These are phyloP conservation scores for Chesias legatella DNA, from an alignment of 2,888 invertebrate genomes.

Conservation along the genomic window DNA sequence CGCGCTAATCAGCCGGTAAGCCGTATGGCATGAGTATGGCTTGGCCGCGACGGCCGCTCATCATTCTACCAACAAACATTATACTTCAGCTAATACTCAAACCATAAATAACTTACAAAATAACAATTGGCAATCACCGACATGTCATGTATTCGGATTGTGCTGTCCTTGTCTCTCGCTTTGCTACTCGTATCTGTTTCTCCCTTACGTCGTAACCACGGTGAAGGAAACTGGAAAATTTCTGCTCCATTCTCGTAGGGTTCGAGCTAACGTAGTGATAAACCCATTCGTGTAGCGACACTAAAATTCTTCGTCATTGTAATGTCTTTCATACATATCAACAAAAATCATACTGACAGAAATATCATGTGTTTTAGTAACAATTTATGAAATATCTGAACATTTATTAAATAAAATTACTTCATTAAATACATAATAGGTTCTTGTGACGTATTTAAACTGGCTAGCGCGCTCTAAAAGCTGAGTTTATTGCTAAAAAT, in stretches of 20 bases:
- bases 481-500: no score
- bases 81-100: slow-evolving; percentile 33
- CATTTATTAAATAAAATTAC: no score
- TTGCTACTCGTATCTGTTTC: slow-evolving; percentile 33
- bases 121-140: slow-evolving; percentile 56
- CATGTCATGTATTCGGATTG: slow-evolving; percentile 55
- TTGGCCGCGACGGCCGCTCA: slow-evolving; percentile 48
- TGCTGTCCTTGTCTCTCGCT: slow-evolving; percentile 30
- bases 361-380: background rate
- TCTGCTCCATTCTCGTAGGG: slow-evolving; percentile 12
- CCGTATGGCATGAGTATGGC: slow-evolving; percentile 67
- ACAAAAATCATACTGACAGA: background rate
- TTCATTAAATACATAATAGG: no score
- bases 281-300: slow-evolving; percentile 7
- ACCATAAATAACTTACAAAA: slow-evolving; percentile 37
- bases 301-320: slow-evolving; percentile 18
- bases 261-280: slow-evolving; percentile 3
- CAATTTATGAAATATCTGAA: no score
- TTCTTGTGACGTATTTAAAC: no score
- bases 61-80: slow-evolving; percentile 39
- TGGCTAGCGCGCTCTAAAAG: no score
- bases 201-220: slow-evolving; percentile 17
- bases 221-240: slow-evolving; percentile 17
- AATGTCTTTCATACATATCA: slow-evolving; percentile 9
- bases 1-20: slow-evolving; percentile 63